Conservation (phyloP, 2,113 vertebrate species). For the Malurus alboscapulatus region DNA sequence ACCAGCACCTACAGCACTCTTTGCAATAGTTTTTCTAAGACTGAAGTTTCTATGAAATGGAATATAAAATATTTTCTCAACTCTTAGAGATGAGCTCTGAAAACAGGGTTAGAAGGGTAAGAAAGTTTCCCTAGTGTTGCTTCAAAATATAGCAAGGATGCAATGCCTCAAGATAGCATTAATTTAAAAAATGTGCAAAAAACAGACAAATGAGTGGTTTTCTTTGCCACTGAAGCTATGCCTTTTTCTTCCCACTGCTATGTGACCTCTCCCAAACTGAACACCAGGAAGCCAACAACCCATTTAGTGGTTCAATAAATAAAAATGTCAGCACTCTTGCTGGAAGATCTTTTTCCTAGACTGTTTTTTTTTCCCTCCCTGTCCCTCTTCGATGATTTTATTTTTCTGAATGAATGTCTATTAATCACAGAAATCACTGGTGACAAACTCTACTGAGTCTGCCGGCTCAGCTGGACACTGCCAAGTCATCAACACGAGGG, state of each 20-base stretch:
- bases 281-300: neutral
- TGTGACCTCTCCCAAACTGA: neutral
- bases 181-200: neutral
- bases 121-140: neutral
- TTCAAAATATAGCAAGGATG: neutral
- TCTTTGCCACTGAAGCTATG: neutral
- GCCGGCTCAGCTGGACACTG: neutral
- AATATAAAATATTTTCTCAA: neutral
- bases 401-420: neutral
- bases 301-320: neutral
- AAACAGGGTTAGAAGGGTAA: neutral
- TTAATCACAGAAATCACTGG: neutral
- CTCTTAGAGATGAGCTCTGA: neutral
- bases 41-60: neutral
- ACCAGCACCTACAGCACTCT: neutral
- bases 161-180: neutral
- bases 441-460: neutral
- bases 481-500: neutral
- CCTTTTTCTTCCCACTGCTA: neutral
- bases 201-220: neutral
- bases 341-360: neutral
- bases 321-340: neutral
- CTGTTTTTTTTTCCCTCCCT: neutral
- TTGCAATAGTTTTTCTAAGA: neutral
- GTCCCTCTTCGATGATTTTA: neutral